Percentiles rank a stretch among this genome's conserved stretches.
Conservation (phyloP, 1,140 invertebrate genomes). For the Idris sp. region DNA sequence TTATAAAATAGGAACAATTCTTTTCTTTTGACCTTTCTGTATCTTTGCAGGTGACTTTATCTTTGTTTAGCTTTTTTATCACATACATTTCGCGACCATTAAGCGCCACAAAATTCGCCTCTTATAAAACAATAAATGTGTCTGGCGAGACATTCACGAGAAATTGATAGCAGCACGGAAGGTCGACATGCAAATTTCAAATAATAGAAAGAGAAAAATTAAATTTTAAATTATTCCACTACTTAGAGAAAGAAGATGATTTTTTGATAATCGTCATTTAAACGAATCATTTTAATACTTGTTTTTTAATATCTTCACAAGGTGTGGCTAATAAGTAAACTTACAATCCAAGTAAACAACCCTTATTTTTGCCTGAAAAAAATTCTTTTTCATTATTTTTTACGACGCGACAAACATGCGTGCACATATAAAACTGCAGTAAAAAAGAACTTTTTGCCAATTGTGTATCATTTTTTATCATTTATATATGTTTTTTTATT, state of each 20-base stretch:
- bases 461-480: no score
- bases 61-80: conserved; percentile 6
- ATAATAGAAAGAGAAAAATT: conserved; percentile 10
- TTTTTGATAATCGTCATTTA: conserved; percentile 21
- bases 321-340: no score
- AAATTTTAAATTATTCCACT: conserved; percentile 35
- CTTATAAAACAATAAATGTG: conserved; percentile 34
- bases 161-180: conserved; percentile 37
- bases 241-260: conserved; percentile 13
- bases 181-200: conserved; percentile 32
- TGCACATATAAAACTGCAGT: no score
- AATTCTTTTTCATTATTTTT: no score
- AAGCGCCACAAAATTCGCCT: conserved; percentile 27
- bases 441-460: no score
- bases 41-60: not conserved
- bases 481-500: no score
- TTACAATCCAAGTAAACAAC: no score
- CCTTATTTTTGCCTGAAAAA: no score
- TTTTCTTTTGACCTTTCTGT: not conserved
- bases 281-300: not conserved
- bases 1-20: no score
- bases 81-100: conserved; percentile 22
- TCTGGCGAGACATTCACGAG: conserved; percentile 28
- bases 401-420: no score
- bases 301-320: no score